A percentile compares a stretch with the other conserved stretches of the same genome.
phyloP scores from a whole-genome alignment of 2,797 vertebrate species.

The Periophthalmus magnuspinnatus region DNA sequence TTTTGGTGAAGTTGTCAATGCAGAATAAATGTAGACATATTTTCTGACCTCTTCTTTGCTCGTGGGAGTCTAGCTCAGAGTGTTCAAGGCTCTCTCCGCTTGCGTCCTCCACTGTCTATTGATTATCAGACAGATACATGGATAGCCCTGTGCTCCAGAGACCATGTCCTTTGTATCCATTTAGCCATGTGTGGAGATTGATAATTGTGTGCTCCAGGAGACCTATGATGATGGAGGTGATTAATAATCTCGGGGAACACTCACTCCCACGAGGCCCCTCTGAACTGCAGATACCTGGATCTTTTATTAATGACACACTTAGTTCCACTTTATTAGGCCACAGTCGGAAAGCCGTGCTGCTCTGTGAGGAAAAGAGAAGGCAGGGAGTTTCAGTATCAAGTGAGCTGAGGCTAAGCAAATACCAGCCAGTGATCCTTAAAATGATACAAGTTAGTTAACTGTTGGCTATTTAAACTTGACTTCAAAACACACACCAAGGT shows the following conservation, averaged over 20 bases:
- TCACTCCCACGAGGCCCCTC: constrained; percentile 36
- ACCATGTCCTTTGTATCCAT: constrained; percentile 71
- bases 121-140: constrained; percentile 50
- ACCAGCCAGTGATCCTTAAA: background rate
- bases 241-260: constrained; percentile 50
- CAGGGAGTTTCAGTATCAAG: constrained; percentile 1
- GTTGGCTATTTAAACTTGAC: background rate
- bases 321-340: constrained; percentile 70
- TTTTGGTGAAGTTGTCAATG: constrained; percentile 43
- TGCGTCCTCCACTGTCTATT: constrained; percentile 27
- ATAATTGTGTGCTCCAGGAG: constrained; percentile 44
- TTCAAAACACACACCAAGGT: background rate
- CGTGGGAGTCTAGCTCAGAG: constrained; percentile 17
- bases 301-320: constrained; percentile 75
- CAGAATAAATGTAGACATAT: constrained; percentile 39
- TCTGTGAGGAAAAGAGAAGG: constrained; percentile 10
- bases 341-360: constrained; percentile 22
- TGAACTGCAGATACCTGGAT: constrained; percentile 58
- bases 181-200: constrained; percentile 60
- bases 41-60: constrained; percentile 23
- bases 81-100: constrained; percentile 24
- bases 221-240: constrained; percentile 24
- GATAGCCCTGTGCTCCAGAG: constrained; percentile 38
- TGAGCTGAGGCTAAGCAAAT: background rate
- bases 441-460: background rate